Evolutionary conservation across 53 echinoderm and acorn worm genomes (phyloP).

Genomic region (Apostichopus leukothele): DNA sequence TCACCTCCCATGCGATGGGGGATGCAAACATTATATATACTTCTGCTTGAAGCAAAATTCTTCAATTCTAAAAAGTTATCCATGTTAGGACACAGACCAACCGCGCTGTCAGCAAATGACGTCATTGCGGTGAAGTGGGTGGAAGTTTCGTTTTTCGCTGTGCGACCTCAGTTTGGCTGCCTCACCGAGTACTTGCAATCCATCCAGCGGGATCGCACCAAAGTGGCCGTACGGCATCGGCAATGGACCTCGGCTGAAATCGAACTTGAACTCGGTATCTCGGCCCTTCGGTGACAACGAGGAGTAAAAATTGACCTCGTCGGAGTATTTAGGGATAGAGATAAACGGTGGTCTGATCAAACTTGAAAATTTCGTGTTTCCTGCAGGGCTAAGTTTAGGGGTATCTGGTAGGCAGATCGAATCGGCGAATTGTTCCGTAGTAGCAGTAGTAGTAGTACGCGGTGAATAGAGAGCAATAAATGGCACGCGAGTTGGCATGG

Average conservation of each 20-base stretch:
- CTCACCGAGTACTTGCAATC: constrained; percentile 19
- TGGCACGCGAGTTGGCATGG: constrained; percentile 15
- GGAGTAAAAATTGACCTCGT: constrained; percentile 8
- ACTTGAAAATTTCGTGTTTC: constrained; percentile 20
- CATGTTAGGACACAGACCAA: too few relatives aligned
- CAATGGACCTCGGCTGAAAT: constrained; percentile 1
- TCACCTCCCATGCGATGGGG: too few relatives aligned
- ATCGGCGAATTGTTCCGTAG: not conserved
- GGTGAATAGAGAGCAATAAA: constrained; percentile 49
- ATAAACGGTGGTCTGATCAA: constrained; percentile 21
- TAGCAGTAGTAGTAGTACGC: not conserved
- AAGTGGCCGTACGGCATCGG: constrained; percentile 22
- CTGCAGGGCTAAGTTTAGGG: not conserved
- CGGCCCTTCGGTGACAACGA: constrained; percentile 7
- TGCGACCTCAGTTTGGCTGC: constrained; percentile 39
- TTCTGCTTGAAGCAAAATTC: too few relatives aligned
- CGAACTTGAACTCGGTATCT: not conserved
- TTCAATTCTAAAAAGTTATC: too few relatives aligned
- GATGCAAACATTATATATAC: too few relatives aligned
- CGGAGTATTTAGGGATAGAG: constrained; percentile 13
- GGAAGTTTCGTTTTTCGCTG: constrained; percentile 26
- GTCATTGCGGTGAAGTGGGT: constrained; percentile 12
- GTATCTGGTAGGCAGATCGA: not conserved
- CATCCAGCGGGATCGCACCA: constrained; percentile 13
- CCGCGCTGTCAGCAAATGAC: constrained; percentile 2